A percentile compares a stretch with the other conserved stretches of the same genome.
phyloP scores from a whole-genome alignment of 2,888 invertebrate species.

The Magallana nippona region DNA sequence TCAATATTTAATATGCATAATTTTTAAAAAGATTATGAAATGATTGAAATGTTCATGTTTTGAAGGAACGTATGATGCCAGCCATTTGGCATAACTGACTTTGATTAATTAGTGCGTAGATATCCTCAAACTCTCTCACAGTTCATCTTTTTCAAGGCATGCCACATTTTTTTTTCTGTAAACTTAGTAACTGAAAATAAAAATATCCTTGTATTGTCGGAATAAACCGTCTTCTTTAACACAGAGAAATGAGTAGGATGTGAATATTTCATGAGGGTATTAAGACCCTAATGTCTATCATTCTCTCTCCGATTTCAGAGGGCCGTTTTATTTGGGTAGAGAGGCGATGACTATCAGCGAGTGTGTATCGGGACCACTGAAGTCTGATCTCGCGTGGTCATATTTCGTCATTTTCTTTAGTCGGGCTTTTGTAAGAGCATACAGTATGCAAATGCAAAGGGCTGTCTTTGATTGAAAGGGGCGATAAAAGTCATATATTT shows the following conservation, averaged over 20 bases:
- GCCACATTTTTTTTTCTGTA: too few relatives aligned
- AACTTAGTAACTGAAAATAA: not conserved
- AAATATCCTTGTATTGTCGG: not conserved
- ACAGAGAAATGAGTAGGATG: conserved; percentile 7
- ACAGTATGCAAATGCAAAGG: conserved; percentile 7
- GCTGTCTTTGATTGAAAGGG: not conserved
- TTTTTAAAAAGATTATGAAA: too few relatives aligned
- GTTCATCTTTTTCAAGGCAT: too few relatives aligned
- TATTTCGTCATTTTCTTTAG: conserved; percentile 19
- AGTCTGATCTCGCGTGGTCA: conserved; percentile 19
- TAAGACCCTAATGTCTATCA: conserved; percentile 30
- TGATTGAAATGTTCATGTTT: too few relatives aligned
- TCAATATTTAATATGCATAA: too few relatives aligned
- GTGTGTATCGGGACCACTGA: not conserved
- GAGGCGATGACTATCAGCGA: conserved; percentile 18
- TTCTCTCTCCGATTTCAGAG: conserved; percentile 37
- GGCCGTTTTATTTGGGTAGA: conserved; percentile 26
- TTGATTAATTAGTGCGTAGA: too few relatives aligned
- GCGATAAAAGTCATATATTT: conserved; percentile 19
- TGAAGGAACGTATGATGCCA: too few relatives aligned
- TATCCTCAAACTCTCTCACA: too few relatives aligned
- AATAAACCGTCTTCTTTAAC: not conserved
- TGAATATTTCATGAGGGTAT: conserved; percentile 50
- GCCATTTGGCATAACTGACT: too few relatives aligned
- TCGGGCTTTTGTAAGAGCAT: conserved; percentile 2